Evolutionary conservation across 2,113 vertebrate genomes (phyloP).

Genomic region (Oncorhynchus mykiss): DNA sequence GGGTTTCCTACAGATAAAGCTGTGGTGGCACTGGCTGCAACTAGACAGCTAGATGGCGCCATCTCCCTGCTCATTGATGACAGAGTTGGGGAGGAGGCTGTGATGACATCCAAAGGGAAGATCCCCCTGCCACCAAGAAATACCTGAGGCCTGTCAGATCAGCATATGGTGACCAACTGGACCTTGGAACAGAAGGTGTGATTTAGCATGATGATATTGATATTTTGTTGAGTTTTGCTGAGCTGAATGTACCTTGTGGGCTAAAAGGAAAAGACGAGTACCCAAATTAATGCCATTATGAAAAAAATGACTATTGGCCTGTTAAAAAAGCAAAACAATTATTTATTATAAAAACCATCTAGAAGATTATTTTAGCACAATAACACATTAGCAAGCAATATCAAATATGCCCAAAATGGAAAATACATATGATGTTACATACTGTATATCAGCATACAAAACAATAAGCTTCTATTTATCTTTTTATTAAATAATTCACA

Average conservation of each 20-base stretch:
- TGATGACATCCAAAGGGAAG: conserved; percentile 71
- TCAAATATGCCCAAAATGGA: conserved; percentile 53
- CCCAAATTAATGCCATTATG: conserved; percentile 18
- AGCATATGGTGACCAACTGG: background rate
- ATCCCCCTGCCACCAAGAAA: background rate
- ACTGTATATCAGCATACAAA: conserved; percentile 42
- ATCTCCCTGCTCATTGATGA: conserved; percentile 84
- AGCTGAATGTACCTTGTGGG: conserved; percentile 43
- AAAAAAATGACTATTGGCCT: conserved; percentile 40
- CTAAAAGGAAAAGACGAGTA: background rate
- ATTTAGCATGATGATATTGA: conserved; percentile 7
- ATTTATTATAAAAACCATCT: conserved; percentile 67
- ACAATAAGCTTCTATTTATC: conserved; percentile 61
- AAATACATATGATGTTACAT: conserved; percentile 61
- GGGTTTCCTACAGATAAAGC: conserved; percentile 87
- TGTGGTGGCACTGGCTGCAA: conserved; percentile 84
- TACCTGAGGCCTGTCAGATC: conserved; percentile 12
- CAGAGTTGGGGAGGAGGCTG: conserved; percentile 75
- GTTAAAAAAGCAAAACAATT: conserved; percentile 57
- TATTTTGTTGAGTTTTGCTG: conserved; percentile 64
- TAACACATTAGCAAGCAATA: conserved; percentile 56
- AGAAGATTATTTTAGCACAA: conserved; percentile 58
- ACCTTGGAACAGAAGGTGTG: conserved; percentile 7
- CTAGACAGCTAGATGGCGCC: conserved; percentile 83
- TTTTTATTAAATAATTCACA: conserved; percentile 67